Base-by-base conservation (phyloP, 2,888 invertebrate species). In the Xestoiulus laeticollis region DNA sequence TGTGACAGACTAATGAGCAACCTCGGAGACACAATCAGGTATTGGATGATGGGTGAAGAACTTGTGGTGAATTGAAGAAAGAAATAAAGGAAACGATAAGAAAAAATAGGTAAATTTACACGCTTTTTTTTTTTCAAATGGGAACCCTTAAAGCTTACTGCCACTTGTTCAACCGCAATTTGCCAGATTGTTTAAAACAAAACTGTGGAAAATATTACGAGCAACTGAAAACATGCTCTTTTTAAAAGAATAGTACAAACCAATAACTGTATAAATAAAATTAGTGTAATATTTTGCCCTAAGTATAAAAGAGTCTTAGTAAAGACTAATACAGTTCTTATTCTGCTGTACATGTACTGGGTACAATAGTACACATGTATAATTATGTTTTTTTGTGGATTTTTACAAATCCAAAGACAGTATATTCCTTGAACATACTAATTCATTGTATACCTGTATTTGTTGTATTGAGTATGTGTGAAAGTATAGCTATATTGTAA, bases 1-100 rank as follows among this genome's bases (percentile, higher is more conserved):
- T 59, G 59, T 59, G 59, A 59, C 59, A 59, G 59, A 59, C 59
- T 59, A 59, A 59, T 59, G 59, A 59, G 59, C 59, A 59, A 59
- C 59, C 59, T 59, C 59, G 5, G 59, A 59, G 59, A 59, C 59
- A 59, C 59, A 59, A 59, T 59, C 59, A 59, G 59, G 22, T 22
- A 59, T 59, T 22, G 59, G 59, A 59, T 59, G 59, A 59, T 59
- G 59, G 59, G 53, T 19, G 19, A 53, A 53, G 53, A 53, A 16
- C 4, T 16, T 53, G 19, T n/a, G 53, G 53, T 53, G 53, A 53
- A 53, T n/a, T 59, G 22, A 59, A 59, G 59, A 59, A 59, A 59
- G 22, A 59, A 59, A 6, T 22, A 59, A 59, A 22, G 22, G 22
- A 59, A 59, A 59, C 22, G 22, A 59, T 59, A 19, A 22, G 22